Evolutionary conservation across 2,113 vertebrate species (phyloP).

Genomic region (Dicentrarchus labrax): DNA sequence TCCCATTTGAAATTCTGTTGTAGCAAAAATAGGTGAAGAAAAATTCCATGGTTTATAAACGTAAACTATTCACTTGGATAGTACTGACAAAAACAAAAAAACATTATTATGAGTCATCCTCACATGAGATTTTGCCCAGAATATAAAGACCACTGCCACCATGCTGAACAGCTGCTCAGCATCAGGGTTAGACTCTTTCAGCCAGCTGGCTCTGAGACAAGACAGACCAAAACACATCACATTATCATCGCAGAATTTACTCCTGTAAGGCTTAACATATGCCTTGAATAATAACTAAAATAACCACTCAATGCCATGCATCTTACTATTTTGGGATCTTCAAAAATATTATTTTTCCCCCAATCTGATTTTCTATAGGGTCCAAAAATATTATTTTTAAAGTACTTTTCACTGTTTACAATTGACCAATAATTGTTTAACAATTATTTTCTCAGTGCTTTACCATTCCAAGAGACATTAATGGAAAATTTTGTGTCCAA

Average conservation of each 20-base stretch:
- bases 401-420: not conserved
- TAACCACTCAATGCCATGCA: not conserved
- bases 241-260: conserved; percentile 21
- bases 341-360: not conserved
- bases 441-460: not conserved
- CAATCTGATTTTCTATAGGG: too few relatives aligned
- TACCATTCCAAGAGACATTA: not conserved
- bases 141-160: conserved; percentile 95
- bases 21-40: conserved; percentile 20
- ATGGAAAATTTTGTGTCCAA: not conserved
- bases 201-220: conserved; percentile 90
- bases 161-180: conserved; percentile 93
- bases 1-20: conserved; percentile 97
- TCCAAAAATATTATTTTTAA: too few relatives aligned
- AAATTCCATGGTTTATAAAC: not conserved
- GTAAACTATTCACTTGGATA: not conserved
- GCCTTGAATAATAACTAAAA: conserved; percentile 1
- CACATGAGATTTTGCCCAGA: conserved; percentile 97
- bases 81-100: not conserved
- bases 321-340: not conserved
- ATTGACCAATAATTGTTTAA: not conserved
- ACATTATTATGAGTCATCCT: conserved; percentile 67
- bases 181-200: conserved; percentile 89
- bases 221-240: conserved; percentile 30
- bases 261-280: conserved; percentile 3